phyloP scores from a whole-genome alignment of 2,888 invertebrate species.

The Isotomurus palustris region DNA sequence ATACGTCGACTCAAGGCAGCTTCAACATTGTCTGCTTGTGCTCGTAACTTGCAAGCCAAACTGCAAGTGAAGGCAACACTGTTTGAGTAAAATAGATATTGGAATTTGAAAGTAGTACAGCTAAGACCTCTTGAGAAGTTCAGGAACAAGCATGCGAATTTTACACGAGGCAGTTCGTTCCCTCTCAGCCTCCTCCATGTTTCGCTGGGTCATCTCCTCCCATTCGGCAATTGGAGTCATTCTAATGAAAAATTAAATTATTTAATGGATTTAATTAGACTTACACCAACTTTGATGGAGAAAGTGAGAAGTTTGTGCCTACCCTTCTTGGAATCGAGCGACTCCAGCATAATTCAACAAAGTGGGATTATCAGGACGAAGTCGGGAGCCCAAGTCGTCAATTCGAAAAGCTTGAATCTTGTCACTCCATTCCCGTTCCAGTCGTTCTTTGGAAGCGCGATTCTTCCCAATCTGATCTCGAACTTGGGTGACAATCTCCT shows the following conservation, averaged over 20 bases:
- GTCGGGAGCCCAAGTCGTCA: slow-evolving; percentile 64
- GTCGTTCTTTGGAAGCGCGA: slow-evolving; percentile 71
- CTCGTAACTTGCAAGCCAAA: slow-evolving; percentile 72
- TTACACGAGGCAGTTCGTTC: slow-evolving; percentile 54
- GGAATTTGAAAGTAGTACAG: no score
- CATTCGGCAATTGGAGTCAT: slow-evolving; percentile 81
- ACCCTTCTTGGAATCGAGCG: slow-evolving; percentile 71
- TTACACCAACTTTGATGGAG: background rate
- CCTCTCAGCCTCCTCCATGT: slow-evolving; percentile 67
- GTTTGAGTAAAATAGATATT: no score
- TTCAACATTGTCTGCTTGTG: slow-evolving; percentile 78
- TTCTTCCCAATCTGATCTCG: slow-evolving; percentile 67
- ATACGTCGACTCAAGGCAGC: slow-evolving; percentile 69
- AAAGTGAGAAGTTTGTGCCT: slow-evolving; percentile 47
- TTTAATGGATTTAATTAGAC: background rate
- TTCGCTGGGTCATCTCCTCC: slow-evolving; percentile 76
- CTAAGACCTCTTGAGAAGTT: slow-evolving; percentile 43
- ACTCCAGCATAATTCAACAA: slow-evolving; percentile 77
- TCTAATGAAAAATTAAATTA: slow-evolving; percentile 52
- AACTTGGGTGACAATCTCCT: slow-evolving; percentile 55
- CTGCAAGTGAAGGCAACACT: slow-evolving; percentile 12
- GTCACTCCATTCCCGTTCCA: slow-evolving; percentile 90
- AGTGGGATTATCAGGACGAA: slow-evolving; percentile 64
- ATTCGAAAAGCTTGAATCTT: slow-evolving; percentile 73
- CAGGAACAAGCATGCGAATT: slow-evolving; percentile 39